Conservation (phyloP, 2,888 invertebrate genomes). For the Epinotia nisella region DNA sequence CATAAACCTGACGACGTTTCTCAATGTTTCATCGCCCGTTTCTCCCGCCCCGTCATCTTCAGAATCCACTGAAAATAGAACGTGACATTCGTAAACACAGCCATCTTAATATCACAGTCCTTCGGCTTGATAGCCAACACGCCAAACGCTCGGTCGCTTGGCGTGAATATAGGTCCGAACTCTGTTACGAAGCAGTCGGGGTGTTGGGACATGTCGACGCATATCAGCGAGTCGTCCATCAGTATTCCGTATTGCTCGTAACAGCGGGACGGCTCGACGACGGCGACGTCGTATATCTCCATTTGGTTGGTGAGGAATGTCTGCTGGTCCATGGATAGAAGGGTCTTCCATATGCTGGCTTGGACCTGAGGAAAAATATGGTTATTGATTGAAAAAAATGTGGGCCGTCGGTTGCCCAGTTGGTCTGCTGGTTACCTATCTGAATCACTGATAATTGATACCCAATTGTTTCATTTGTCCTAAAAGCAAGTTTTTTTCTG, state of each 20-base stretch:
- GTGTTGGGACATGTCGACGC: conserved; percentile 65
- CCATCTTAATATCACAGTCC: conserved; percentile 62
- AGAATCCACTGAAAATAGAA: conserved; percentile 56
- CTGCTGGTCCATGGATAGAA: conserved; percentile 69
- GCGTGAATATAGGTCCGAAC: conserved; percentile 68
- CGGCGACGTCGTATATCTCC: conserved; percentile 55
- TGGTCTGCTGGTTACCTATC: no score
- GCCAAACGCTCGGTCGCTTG: conserved; percentile 65
- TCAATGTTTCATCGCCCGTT: not conserved
- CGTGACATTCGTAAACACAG: conserved; percentile 59
- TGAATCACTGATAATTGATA: no score
- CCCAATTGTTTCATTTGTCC: no score
- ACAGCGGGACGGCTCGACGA: conserved; percentile 55
- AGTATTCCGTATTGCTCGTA: conserved; percentile 64
- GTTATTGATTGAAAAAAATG: not conserved
- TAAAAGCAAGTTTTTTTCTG: no score
- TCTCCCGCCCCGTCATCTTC: conserved; percentile 46
- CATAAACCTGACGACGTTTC: no score
- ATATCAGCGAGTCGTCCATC: conserved; percentile 65
- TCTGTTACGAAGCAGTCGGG: conserved; percentile 73
- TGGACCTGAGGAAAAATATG: conserved; percentile 48
- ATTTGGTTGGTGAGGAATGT: conserved; percentile 72
- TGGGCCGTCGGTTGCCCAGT: no score
- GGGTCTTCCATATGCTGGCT: conserved; percentile 73
- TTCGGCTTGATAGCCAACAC: conserved; percentile 64